A percentile compares a stretch with the other conserved stretches of the same genome.
Conservation (phyloP, 1,140 invertebrate genomes). For the Drosophila funebris region DNA sequence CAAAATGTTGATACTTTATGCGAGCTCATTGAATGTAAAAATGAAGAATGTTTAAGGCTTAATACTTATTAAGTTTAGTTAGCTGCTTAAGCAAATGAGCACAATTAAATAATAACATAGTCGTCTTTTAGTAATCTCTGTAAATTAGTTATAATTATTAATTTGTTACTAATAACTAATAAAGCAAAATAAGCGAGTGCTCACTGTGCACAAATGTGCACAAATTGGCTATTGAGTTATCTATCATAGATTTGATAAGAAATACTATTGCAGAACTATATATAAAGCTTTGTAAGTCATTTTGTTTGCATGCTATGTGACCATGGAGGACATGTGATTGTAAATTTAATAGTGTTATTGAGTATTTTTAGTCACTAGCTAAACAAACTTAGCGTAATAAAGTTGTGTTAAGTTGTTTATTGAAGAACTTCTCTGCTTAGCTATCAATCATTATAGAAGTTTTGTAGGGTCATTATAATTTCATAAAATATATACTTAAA, state of each 20-base stretch:
- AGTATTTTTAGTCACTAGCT: no score
- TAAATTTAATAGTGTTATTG: no score
- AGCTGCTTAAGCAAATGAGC: neutral
- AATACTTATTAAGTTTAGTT: neutral
- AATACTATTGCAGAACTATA: no score
- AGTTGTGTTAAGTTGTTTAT: neutral
- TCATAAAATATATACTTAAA: neutral
- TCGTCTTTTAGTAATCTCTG: neutral
- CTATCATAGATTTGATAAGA: no score
- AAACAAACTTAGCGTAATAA: no score
- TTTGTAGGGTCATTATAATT: neutral
- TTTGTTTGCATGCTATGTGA: no score
- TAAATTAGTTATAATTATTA: neutral
- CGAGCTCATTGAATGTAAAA: neutral
- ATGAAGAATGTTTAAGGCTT: neutral
- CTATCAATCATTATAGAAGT: neutral
- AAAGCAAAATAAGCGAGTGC: no score
- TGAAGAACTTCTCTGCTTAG: neutral
- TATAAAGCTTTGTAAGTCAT: no score
- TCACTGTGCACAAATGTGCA: no score
- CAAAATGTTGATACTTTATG: neutral
- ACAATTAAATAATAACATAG: neutral
- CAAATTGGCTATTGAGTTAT: no score
- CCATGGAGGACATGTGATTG: no score
- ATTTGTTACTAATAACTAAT: neutral